These are phyloP conservation scores for Melitaea cinxia DNA, from an alignment of 1,140 invertebrate species.

Conservation along the genomic window DNA sequence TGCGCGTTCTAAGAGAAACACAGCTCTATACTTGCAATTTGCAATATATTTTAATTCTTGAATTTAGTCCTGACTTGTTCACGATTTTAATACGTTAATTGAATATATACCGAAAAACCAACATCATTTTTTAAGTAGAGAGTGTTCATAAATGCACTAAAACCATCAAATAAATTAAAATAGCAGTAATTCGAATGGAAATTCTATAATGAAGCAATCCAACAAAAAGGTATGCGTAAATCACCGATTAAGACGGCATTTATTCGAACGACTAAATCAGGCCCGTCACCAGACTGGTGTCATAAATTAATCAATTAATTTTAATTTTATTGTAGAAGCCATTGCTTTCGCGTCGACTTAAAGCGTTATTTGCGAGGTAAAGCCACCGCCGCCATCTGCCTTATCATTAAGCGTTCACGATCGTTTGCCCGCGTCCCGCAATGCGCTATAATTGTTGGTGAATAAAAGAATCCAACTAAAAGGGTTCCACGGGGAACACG, in stretches of 20 bases:
- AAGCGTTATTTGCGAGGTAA: conserved; percentile 63
- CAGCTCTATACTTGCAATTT: conserved; percentile 20
- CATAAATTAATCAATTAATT: conserved; percentile 68
- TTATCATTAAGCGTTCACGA: conserved; percentile 71
- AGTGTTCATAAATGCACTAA: conserved; percentile 9
- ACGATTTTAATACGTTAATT: conserved; percentile 17
- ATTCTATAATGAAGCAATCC: conserved; percentile 28
- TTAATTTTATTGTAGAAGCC: conserved; percentile 64
- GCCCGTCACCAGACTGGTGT: conserved; percentile 33
- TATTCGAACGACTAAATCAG: conserved; percentile 55
- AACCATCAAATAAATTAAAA: background rate
- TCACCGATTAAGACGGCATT: conserved; percentile 61
- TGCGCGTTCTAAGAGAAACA: conserved; percentile 15
- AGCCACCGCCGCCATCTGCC: conserved; percentile 55
- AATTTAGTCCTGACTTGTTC: conserved; percentile 17
- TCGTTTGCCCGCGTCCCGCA: conserved; percentile 51
- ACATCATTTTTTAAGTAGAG: background rate
- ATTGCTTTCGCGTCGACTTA: conserved; percentile 64
- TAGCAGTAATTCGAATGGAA: conserved; percentile 31
- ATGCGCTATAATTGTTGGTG: conserved; percentile 65
- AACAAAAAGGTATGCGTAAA: conserved; percentile 35
- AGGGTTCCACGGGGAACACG: conserved; percentile 48
- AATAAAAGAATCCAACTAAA: conserved; percentile 63
- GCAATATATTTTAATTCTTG: conserved; percentile 12
- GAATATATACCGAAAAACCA: conserved; percentile 17